Evolutionary conservation across 2,888 invertebrate genomes (phyloP).

Genomic region (Scotopteryx bipunctaria): DNA sequence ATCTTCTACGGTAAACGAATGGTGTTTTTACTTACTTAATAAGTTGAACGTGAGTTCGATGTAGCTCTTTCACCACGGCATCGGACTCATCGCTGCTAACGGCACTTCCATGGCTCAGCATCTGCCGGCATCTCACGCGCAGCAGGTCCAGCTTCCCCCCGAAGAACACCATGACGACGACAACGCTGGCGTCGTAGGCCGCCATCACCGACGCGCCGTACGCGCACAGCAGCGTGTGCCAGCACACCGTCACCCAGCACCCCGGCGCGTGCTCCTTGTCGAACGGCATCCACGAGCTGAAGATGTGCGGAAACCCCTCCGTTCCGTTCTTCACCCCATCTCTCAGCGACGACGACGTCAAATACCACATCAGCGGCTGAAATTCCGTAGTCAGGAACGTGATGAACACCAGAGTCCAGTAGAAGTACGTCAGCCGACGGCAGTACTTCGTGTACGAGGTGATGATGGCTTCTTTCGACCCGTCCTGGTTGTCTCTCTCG

Average conservation of each 20-base stretch:
- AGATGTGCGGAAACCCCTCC: constrained; percentile 66
- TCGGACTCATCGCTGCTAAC: constrained; percentile 43
- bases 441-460: constrained; percentile 63
- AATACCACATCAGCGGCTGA: constrained; percentile 16
- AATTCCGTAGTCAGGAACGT: constrained; percentile 40
- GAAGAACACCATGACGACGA: constrained; percentile 68
- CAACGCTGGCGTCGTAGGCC: constrained; percentile 59
- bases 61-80: constrained; percentile 51
- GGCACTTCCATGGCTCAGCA: constrained; percentile 44
- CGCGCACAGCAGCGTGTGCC: constrained; percentile 55
- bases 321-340: constrained; percentile 58
- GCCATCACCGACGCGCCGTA: constrained; percentile 62
- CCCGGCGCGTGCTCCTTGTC: constrained; percentile 66
- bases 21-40: constrained; percentile 73
- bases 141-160: constrained; percentile 67
- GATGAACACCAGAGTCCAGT: constrained; percentile 61
- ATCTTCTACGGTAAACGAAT: too few relatives aligned
- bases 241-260: constrained; percentile 61
- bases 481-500: constrained; percentile 54
- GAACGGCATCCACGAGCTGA: constrained; percentile 72
- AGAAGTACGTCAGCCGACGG: constrained; percentile 59
- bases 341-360: constrained; percentile 33
- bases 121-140: constrained; percentile 59
- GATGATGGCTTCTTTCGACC: constrained; percentile 47
- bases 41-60: constrained; percentile 54